These are phyloP conservation scores for Craniophora ligustri DNA, from an alignment of 2,888 invertebrate species.

Conservation along the genomic window DNA sequence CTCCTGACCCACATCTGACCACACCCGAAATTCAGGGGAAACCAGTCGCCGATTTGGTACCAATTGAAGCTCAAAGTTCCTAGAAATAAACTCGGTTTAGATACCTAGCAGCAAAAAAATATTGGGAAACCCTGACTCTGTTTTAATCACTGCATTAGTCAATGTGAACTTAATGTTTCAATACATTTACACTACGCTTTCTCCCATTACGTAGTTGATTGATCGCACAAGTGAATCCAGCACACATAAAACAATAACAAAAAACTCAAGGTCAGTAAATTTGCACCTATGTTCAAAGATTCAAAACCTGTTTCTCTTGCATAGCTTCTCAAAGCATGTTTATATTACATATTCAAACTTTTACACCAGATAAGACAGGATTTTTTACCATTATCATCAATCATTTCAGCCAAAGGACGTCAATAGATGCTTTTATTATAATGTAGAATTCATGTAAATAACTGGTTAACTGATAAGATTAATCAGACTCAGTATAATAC, in stretches of 20 bases:
- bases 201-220: slow-evolving; percentile 28
- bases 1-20: slow-evolving; percentile 81
- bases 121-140: slow-evolving; percentile 5
- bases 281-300: slow-evolving; percentile 9
- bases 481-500: too few species aligned
- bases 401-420: too few species aligned
- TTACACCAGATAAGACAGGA: too few species aligned
- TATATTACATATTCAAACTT: too few species aligned
- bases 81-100: slow-evolving; percentile 60
- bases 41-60: slow-evolving; percentile 90
- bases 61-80: slow-evolving; percentile 89
- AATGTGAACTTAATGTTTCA: slow-evolving; percentile 22
- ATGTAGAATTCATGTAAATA: too few species aligned
- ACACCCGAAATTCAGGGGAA: slow-evolving; percentile 89
- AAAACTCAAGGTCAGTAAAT: slow-evolving; percentile 42
- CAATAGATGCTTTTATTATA: too few species aligned
- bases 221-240: slow-evolving; percentile 24
- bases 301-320: slow-evolving; percentile 41
- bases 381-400: too few species aligned
- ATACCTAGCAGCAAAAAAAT: slow-evolving; percentile 6
- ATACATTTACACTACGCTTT: slow-evolving; percentile 32
- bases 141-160: slow-evolving; percentile 7
- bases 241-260: slow-evolving; percentile 35
- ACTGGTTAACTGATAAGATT: too few species aligned
- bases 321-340: slow-evolving; percentile 11